A percentile compares a stretch with the other conserved stretches of the same genome.
Evolutionary conservation across 2,888 invertebrate genomes (phyloP).

Genomic region (Zelleria hepariella): DNA sequence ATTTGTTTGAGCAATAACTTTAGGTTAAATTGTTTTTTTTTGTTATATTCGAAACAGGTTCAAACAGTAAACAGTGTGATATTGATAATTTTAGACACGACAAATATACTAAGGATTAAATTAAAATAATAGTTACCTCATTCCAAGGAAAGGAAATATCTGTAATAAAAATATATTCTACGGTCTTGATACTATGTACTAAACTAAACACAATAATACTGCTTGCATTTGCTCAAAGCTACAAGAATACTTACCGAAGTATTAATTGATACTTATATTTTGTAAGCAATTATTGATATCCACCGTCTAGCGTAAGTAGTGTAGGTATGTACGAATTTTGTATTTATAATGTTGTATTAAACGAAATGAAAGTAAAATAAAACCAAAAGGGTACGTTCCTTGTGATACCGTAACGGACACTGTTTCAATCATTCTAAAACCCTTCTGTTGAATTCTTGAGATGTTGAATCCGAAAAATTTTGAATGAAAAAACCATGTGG

Average conservation of each 20-base stretch:
- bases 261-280: slow-evolving; percentile 20
- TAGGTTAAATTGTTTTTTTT: not conserved
- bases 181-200: not conserved
- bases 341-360: slow-evolving; percentile 58
- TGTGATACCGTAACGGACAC: slow-evolving; percentile 45
- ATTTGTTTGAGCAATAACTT: not conserved
- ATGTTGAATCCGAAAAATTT: no score
- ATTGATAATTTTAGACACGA: slow-evolving; percentile 33
- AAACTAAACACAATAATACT: slow-evolving; percentile 16
- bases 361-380: slow-evolving; percentile 28
- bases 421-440: not conserved
- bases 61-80: slow-evolving; percentile 45
- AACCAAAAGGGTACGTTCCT: slow-evolving; percentile 63
- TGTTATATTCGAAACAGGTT: slow-evolving; percentile 4
- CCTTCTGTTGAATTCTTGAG: no score
- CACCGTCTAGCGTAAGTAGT: slow-evolving; percentile 45
- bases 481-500: no score
- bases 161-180: not conserved
- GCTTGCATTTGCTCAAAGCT: slow-evolving; percentile 66
- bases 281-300: slow-evolving; percentile 38
- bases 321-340: slow-evolving; percentile 42
- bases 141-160: slow-evolving; percentile 15
- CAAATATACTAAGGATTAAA: slow-evolving; percentile 20
- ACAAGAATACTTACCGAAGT: slow-evolving; percentile 19
- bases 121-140: slow-evolving; percentile 50